Evolutionary conservation across 2,888 invertebrate genomes (phyloP).

Genomic region (Homarus gammarus): DNA sequence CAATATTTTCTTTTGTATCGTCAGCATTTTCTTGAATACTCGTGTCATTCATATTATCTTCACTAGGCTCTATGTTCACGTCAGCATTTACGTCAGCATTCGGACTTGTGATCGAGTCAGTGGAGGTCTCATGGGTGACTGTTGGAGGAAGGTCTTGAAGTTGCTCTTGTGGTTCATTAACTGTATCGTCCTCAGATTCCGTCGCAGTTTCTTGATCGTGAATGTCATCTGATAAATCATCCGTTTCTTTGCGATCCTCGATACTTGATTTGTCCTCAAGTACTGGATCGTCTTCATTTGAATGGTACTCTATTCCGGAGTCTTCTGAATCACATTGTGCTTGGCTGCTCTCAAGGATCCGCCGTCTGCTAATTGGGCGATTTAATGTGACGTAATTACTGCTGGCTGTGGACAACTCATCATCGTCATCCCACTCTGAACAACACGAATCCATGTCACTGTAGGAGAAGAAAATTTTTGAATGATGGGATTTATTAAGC

Average conservation of each 20-base stretch:
- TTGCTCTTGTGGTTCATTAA: neutral
- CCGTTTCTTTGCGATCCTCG: conserved; percentile 27
- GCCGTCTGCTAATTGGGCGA: conserved; percentile 56
- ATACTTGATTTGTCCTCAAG: conserved; percentile 43
- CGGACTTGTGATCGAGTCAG: neutral
- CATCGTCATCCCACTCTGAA: conserved; percentile 61
- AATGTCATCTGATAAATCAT: conserved; percentile 19
- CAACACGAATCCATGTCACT: conserved; percentile 62
- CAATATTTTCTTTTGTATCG: too few relatives aligned
- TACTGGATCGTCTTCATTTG: conserved; percentile 59
- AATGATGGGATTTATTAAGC: too few relatives aligned
- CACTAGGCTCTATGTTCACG: neutral
- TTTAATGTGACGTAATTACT: conserved; percentile 51
- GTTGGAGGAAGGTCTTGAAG: neutral
- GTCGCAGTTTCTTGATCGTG: conserved; percentile 35
- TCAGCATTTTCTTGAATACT: neutral
- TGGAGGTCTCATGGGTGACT: neutral
- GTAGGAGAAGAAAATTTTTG: neutral
- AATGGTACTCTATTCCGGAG: conserved; percentile 61
- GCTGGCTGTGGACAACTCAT: conserved; percentile 4
- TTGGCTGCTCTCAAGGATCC: conserved; percentile 44
- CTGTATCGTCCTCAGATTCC: conserved; percentile 13
- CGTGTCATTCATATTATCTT: neutral
- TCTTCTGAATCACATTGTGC: conserved; percentile 58
- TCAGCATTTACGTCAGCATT: neutral